Evolutionary conservation across 1,140 invertebrate species (phyloP).

Genomic region (Battus philenor): DNA sequence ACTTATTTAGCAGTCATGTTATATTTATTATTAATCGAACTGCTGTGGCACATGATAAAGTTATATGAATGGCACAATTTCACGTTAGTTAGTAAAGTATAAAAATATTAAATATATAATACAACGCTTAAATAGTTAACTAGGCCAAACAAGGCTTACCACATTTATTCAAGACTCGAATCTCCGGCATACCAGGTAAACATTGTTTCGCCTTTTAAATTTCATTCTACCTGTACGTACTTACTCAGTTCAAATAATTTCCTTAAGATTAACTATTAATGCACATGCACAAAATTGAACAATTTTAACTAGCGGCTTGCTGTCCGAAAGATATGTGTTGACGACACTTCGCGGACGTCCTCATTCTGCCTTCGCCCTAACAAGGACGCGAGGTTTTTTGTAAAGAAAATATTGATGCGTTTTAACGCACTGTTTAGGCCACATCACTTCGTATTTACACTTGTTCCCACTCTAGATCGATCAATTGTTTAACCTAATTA

Average conservation of each 20-base stretch:
- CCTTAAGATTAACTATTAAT: too few relatives aligned
- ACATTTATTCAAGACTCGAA: too few relatives aligned
- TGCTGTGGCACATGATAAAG: slow-evolving; percentile 70
- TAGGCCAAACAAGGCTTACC: slow-evolving; percentile 35
- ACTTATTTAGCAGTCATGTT: slow-evolving; percentile 70
- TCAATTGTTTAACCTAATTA: slow-evolving; percentile 64
- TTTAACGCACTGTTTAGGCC: slow-evolving; percentile 54
- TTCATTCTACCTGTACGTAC: background rate
- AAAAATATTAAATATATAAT: slow-evolving; percentile 59
- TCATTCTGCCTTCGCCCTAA: slow-evolving; percentile 4
- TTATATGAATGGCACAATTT: slow-evolving; percentile 74
- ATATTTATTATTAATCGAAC: slow-evolving; percentile 63
- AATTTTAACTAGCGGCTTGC: slow-evolving; percentile 29
- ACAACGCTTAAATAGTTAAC: slow-evolving; percentile 45
- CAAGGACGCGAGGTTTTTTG: slow-evolving; percentile 7
- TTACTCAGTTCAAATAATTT: slow-evolving; percentile 26
- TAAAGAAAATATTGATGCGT: slow-evolving; percentile 27
- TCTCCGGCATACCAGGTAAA: too few relatives aligned
- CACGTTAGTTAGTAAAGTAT: slow-evolving; percentile 71
- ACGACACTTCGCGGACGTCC: slow-evolving; percentile 26
- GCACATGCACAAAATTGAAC: too few relatives aligned
- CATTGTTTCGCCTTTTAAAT: background rate
- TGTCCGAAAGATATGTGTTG: slow-evolving; percentile 53
- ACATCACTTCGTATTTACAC: slow-evolving; percentile 52
- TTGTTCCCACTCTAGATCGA: slow-evolving; percentile 69